A percentile compares a stretch with the other conserved stretches of the same genome.
Conservation (phyloP, 2,113 vertebrate genomes). For the Mastomys coucha region DNA sequence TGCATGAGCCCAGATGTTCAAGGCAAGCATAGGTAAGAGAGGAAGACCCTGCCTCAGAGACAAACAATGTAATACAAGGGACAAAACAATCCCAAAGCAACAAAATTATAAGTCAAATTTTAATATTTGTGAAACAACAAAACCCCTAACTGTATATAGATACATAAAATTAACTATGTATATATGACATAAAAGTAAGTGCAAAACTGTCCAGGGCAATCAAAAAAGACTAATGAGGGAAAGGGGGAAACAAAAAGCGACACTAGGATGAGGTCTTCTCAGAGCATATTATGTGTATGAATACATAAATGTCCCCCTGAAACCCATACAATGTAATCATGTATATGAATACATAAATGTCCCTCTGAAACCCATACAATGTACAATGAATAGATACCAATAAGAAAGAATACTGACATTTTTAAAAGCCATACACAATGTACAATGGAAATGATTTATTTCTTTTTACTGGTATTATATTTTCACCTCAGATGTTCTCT, state of each 20-base stretch:
- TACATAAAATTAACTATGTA: too few species aligned
- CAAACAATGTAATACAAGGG: background rate
- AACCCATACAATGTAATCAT: background rate
- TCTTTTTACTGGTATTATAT: background rate
- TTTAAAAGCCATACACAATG: background rate
- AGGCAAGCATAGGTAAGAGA: background rate
- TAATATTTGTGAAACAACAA: background rate
- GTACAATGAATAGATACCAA: background rate
- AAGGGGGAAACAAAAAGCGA: background rate
- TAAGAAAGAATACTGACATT: too few species aligned
- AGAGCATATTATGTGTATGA: background rate
- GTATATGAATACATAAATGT: background rate
- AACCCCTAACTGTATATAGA: background rate
- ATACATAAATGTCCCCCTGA: background rate
- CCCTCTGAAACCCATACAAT: too few species aligned
- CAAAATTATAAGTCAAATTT: conserved; percentile 18
- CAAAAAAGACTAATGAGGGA: background rate
- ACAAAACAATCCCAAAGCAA: background rate
- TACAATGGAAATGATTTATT: background rate
- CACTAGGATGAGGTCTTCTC: background rate
- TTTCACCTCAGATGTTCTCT: background rate
- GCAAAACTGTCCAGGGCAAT: background rate
- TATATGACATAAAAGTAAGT: background rate
- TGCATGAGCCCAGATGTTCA: background rate
- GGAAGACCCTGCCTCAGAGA: background rate